Evolutionary conservation across 2,888 invertebrate species (phyloP).

Genomic region (Spilosoma lubricipeda): DNA sequence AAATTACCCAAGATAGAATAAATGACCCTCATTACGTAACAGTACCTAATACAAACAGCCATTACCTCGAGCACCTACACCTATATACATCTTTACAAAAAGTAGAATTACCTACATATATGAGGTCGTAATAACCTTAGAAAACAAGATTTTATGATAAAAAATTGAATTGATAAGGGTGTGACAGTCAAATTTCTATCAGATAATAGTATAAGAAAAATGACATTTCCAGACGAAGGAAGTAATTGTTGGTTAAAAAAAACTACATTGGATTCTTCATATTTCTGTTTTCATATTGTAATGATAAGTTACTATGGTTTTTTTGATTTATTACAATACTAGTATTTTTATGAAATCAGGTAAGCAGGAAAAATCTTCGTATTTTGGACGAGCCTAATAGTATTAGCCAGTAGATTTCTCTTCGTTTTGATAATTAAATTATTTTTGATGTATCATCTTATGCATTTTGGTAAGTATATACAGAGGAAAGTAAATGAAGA

Average conservation of each 20-base stretch:
- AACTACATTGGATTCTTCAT: conserved; percentile 11
- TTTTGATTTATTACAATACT: neutral
- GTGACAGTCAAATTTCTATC: conserved; percentile 63
- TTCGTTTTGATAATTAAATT: conserved; percentile 2
- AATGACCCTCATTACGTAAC: neutral
- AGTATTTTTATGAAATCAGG: neutral
- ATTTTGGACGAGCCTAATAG: neutral
- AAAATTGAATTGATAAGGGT: conserved; percentile 64
- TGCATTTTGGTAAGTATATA: neutral
- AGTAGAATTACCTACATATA: conserved; percentile 27
- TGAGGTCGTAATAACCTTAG: conserved; percentile 43
- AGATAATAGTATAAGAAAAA: conserved; percentile 54
- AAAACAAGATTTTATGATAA: conserved; percentile 54
- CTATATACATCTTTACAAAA: conserved; percentile 28
- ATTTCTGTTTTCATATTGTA: neutral
- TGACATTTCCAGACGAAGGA: conserved; percentile 54
- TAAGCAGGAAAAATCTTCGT: conserved; percentile 8
- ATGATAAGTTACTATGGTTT: conserved; percentile 1
- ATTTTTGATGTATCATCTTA: neutral
- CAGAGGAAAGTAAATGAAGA: neutral
- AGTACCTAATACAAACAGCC: neutral
- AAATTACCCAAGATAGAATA: neutral
- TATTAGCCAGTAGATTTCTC: neutral
- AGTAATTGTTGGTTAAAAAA: conserved; percentile 41
- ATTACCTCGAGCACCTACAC: neutral